Evolutionary conservation across 2,888 invertebrate species (phyloP).

Genomic region (Ommatoiulus sabulosus): DNA sequence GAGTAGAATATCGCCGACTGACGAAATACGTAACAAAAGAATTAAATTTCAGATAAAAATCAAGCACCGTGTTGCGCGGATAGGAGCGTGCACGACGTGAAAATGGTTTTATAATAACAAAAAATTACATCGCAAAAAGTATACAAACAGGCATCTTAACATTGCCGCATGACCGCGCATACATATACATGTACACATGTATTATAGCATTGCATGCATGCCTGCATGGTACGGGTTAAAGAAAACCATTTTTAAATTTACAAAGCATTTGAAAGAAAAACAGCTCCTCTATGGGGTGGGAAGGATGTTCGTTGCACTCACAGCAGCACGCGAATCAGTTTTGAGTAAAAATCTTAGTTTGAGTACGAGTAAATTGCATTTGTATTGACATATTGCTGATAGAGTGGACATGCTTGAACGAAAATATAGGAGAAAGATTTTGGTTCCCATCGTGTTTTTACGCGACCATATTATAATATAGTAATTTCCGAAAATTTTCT

Average conservation of each 20-base stretch:
- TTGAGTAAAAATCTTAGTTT: neutral
- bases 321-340: neutral
- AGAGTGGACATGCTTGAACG: neutral
- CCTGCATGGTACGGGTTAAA: neutral
- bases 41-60: slow-evolving; percentile 40
- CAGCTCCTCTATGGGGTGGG: neutral
- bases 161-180: slow-evolving; percentile 30
- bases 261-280: neutral
- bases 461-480: neutral
- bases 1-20: neutral
- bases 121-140: neutral
- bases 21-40: neutral
- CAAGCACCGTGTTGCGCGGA: slow-evolving; percentile 2
- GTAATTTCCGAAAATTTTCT: neutral
- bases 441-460: neutral
- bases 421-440: neutral
- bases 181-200: neutral
- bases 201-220: neutral
- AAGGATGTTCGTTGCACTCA: neutral
- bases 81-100: slow-evolving; percentile 5
- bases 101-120: slow-evolving; percentile 23
- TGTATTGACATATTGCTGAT: neutral
- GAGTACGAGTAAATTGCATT: neutral
- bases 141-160: slow-evolving; percentile 9
- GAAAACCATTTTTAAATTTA: neutral